Evolutionary conservation across 1,140 invertebrate genomes (phyloP), one percentile per base, ranked within the genome.

Genomic region (Brachystomella parvula): DNA sequence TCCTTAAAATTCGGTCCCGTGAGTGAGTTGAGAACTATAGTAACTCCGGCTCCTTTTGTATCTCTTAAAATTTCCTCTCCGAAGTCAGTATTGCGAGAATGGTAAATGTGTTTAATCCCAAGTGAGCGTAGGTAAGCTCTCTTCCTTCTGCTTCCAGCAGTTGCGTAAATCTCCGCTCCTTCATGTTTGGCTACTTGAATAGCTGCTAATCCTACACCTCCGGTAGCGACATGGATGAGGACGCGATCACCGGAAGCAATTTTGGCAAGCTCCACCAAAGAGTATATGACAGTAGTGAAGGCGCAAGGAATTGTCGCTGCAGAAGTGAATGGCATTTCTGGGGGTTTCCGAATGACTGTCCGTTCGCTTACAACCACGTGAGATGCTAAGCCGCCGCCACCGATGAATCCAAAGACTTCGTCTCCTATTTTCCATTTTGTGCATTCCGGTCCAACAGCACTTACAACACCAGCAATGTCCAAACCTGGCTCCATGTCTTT

Each of bases 201-300:
- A 49, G 80, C 78, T 17, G 84, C 84, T 30, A 83, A 67, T 1
- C 85, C 85, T 31, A 86, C 84, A 19, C 79, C 81, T 39, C 85
- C 85, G 76, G 82, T 84, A 15, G 83, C 84, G 58, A 85, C 85
- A 75, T 86, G 85, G 49, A 86, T 75, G 1, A 86, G 74, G 19
- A 85, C 75, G 29, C 74, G 79, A 64, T 85, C 79, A 2, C 80
- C 80, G 53, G 77, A 63, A 67, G 77, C 76, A 15, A 78, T 35
- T 29, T 70, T 60, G 1, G 64, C 68, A 24, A 66, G 35, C 3
- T 65, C 47, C 21, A 65, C 28, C 2, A 69, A 30, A 19, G 58
- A 66, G 49, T 66, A 60, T 21, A 35, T 28, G 3, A 61, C 63
- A 0, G 68, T 69, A 24, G 56, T 32, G 33, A 63, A 69, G 1